These are phyloP conservation scores for Gyrodactylus bullatarudis DNA, from an alignment of 1,140 invertebrate genomes.

Conservation along the genomic window DNA sequence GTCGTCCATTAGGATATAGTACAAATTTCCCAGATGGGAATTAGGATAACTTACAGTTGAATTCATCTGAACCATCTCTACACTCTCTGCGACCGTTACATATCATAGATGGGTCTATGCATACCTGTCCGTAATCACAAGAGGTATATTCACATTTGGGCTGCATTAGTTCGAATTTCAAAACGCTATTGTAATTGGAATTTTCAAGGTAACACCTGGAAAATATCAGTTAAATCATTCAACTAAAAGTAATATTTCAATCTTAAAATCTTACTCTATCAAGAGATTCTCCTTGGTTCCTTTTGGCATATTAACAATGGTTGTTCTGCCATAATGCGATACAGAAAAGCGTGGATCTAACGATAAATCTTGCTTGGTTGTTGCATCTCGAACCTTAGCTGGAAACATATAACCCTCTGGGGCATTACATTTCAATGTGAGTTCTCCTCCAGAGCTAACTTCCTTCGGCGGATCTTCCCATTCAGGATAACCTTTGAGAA, in stretches of 20 bases:
- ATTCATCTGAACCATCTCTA: constrained; percentile 56
- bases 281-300: background rate
- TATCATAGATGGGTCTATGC: constrained; percentile 14
- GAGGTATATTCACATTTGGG: background rate
- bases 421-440: background rate
- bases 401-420: background rate
- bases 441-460: too few relatives aligned
- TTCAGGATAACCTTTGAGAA: too few relatives aligned
- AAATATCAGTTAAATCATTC: too few relatives aligned
- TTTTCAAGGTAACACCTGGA: background rate
- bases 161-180: background rate
- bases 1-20: too few relatives aligned
- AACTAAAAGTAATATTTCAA: too few relatives aligned
- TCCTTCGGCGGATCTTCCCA: too few relatives aligned
- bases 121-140: background rate
- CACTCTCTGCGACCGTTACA: constrained; percentile 60
- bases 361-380: background rate
- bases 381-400: background rate
- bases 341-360: background rate
- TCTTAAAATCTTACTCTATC: background rate
- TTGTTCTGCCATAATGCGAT: background rate
- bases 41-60: background rate
- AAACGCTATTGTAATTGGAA: background rate
- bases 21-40: too few relatives aligned
- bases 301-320: background rate